Evolutionary conservation across 2,797 vertebrate species (phyloP).

Genomic region (Artibeus jamaicensis): DNA sequence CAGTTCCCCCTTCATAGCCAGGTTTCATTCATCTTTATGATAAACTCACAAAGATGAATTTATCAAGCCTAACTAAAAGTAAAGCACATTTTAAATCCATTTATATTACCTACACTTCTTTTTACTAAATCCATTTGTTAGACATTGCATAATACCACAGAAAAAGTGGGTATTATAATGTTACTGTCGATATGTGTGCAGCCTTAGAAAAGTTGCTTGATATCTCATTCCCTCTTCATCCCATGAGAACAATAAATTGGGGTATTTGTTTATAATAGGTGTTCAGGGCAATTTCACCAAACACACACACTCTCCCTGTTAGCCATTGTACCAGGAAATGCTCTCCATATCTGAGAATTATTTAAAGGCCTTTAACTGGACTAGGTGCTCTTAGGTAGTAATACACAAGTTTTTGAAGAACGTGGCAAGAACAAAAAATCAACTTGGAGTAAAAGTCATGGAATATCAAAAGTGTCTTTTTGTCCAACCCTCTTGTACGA

Average conservation of each 20-base stretch:
- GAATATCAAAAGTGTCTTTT: not conserved
- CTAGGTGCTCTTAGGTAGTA: not conserved
- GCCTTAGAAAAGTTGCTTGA: not conserved
- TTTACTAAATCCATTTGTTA: not conserved
- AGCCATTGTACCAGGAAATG: not conserved
- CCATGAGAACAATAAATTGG: not conserved
- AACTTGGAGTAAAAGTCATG: not conserved
- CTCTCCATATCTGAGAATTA: not conserved
- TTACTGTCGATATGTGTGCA: not conserved
- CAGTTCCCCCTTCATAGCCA: not conserved
- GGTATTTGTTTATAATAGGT: not conserved
- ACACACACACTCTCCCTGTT: not conserved
- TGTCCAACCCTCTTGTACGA: not conserved
- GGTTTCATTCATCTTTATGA: not conserved
- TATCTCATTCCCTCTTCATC: not conserved
- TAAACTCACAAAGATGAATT: not conserved
- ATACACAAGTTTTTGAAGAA: not conserved
- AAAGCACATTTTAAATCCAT: conserved; percentile 7
- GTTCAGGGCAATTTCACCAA: not conserved
- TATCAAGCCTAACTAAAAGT: not conserved
- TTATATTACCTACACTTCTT: not conserved
- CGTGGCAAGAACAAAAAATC: not conserved
- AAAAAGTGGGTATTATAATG: not conserved
- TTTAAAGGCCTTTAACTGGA: not conserved
- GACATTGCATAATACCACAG: not conserved